Evolutionary conservation across 2,797 vertebrate genomes (phyloP), one percentile per base, ranked within the genome.

Genomic region (Pangasius djambal): DNA sequence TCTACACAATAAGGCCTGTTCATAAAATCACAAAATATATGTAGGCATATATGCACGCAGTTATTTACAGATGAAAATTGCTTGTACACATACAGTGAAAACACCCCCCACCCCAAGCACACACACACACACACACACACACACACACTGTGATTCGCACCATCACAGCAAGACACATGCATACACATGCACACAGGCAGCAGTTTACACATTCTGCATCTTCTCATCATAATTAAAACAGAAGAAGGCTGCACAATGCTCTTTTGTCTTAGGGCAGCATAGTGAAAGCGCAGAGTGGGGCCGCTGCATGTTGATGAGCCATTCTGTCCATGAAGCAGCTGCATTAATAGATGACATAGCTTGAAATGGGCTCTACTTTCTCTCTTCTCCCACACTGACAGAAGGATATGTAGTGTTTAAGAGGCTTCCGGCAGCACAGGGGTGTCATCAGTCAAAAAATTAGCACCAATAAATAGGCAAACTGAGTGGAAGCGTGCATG

Each of bases 191-290:
- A 86, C 70, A 70, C 89, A 37, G 44, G 89, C 79, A 13, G 74
- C 89, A 88, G 83, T 92, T 90, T 82, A 86, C 90, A 90, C 91
- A 87, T 87, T 86, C 90, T 90, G 89, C 90, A 90, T 92, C 92
- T 95, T 95, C 91, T 94, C 92, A 94, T 94, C 89, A 86, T 95
- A 96, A 96, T 96, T 95, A 96, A 96, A 96, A 94, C 95, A 96
- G 96, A 95, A 96, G 95, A 94, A 92, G 93, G 92, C 93, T 92
- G 63, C 94, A 96, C 95, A 96, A 96, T 95, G 90, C 77, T 91
- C 94, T 95, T 96, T 96, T 96, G 96, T 96, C 95, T 96, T 96
- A 95, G 91, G 91, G 94, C 93, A 93, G 61, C 92, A 91, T 89
- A 85, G 92, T 92, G 91, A 78, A 93, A 85, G 93, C 93, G 82